Evolutionary conservation across 1,140 invertebrate genomes (phyloP).

Genomic region (Cephus cinctus): DNA sequence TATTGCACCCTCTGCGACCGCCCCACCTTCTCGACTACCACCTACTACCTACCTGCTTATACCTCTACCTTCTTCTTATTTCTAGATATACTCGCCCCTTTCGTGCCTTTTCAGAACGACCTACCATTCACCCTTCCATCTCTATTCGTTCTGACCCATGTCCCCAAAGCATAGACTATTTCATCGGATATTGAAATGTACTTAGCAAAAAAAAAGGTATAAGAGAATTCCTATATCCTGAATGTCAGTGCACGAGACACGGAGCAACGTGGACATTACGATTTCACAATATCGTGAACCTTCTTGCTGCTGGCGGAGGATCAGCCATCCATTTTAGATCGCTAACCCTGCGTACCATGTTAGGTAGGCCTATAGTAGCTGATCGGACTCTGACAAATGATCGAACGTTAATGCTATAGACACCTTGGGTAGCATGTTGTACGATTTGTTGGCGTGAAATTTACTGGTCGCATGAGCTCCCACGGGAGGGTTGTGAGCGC

Average conservation of each 20-base stretch:
- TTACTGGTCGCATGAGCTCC: no score
- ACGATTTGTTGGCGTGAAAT: no score
- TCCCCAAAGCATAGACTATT: conserved; percentile 7
- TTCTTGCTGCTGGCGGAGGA: no score
- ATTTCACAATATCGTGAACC: no score
- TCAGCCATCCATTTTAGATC: no score
- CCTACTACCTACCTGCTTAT: background rate
- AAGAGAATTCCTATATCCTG: background rate
- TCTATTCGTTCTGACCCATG: background rate
- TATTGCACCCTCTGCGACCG: conserved; percentile 40
- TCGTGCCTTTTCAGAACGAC: background rate
- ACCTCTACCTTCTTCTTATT: conserved; percentile 1
- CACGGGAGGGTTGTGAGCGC: no score
- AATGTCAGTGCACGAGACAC: background rate
- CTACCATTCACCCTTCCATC: background rate
- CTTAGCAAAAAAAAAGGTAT: conserved; percentile 25
- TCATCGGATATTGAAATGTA: conserved; percentile 40
- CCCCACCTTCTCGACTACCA: conserved; percentile 18
- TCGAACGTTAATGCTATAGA: no score
- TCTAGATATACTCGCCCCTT: background rate
- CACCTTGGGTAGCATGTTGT: no score
- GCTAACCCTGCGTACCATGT: no score
- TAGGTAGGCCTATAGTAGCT: no score
- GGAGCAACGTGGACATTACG: no score
- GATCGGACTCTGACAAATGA: no score